Base-by-base conservation (phyloP, 2,888 invertebrate genomes). In the Pyrocoelia pectoralis region DNA sequence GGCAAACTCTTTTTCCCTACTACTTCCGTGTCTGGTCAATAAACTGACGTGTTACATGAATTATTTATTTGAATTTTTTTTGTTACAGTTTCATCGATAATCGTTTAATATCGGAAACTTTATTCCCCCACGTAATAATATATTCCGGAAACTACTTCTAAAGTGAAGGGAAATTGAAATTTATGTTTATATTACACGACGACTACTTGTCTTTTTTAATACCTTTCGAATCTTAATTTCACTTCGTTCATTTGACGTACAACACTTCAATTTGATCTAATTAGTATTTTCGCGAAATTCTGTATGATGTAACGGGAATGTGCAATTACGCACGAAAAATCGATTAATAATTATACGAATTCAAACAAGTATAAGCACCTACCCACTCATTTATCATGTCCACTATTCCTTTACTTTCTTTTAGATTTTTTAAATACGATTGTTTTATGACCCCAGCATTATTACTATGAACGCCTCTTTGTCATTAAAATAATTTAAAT, bases 21-120 rank as follows among this genome's bases (percentile, higher is more conserved):
- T 46, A 49, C 53, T 66, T 65, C 58, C 58, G 61, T 66, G 66
- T 61, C 66, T 65, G 61, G 61, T 58, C 58, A 58, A 58, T 58
- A 58, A 58, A 58, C 58, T 58, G 52, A 52, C 58, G 58, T 51
- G 43, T 17, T 43, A 28, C 17, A 28, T 58, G 52, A 58, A 58
- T 58, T 52, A 58, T 52, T 57, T 43, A 58, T 51, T n/a, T 2
- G n/a, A 33, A 24, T 6, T 24, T 17, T 17, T 43, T 46, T 15
- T 46, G 15, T 46, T 46, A n/a, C 2, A 1, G 5, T 46, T 46
- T 18, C 5, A 8, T 46, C n/a, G 33, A 10, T 33, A 33, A n/a
- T 33, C n/a, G 33, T 33, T n/a, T n/a, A 2, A 33, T n/a, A 33
- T 33, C 33, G 33, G 33, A 33, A 33, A 33, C 8, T 33, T 33